These are phyloP conservation scores for Galendromus occidentalis DNA, from an alignment of 1,140 invertebrate genomes.

Conservation along the genomic window DNA sequence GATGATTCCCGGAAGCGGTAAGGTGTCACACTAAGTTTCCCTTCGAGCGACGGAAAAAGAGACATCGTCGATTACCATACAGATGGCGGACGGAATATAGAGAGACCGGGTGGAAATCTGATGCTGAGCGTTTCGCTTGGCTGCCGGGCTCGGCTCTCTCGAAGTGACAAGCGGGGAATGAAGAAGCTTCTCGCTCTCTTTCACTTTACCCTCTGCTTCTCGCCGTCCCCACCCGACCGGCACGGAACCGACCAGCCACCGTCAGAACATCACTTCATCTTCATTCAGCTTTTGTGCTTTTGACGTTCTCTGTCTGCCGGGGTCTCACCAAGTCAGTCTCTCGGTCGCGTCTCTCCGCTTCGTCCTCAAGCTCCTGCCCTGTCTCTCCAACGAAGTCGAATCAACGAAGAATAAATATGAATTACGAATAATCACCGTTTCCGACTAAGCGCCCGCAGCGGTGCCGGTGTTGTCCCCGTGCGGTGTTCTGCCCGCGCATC, in stretches of 20 bases:
- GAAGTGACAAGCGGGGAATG: neutral
- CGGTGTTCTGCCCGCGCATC: too few species aligned
- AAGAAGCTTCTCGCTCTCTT: neutral
- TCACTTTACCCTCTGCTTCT: neutral
- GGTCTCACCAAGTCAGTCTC: neutral
- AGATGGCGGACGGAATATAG: too few species aligned
- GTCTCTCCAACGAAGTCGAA: neutral
- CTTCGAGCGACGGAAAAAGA: too few species aligned
- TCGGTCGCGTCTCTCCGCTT: neutral
- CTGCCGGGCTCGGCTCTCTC: neutral
- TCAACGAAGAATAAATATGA: neutral
- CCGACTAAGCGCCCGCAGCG: neutral
- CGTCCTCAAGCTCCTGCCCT: neutral
- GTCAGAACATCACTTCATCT: neutral
- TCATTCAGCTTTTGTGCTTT: slow-evolving; percentile 6
- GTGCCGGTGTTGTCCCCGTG: neutral
- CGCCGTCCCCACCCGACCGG: neutral
- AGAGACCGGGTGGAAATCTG: too few species aligned
- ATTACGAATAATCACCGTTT: slow-evolving; percentile 3
- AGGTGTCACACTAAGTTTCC: too few species aligned
- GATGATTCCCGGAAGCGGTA: too few species aligned
- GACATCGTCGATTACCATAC: too few species aligned
- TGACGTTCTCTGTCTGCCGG: neutral
- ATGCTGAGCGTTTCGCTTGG: too few species aligned
- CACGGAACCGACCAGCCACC: neutral